Conservation (phyloP, 2,888 invertebrate genomes). For the Drosophila meridiana region DNA sequence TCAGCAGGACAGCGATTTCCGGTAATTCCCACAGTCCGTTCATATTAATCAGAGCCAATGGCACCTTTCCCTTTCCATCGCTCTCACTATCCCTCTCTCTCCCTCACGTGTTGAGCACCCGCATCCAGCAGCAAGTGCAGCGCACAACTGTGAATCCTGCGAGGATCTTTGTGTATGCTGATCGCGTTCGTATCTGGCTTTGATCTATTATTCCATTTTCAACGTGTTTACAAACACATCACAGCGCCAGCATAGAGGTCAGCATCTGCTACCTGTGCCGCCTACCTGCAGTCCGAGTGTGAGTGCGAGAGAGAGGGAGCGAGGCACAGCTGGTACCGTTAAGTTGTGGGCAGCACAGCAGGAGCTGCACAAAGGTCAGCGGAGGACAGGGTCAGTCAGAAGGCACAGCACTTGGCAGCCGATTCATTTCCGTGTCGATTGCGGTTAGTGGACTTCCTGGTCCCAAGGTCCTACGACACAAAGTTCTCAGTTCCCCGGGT, state of each 20-base stretch:
- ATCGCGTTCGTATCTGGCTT: conserved; percentile 64
- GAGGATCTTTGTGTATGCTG: conserved; percentile 50
- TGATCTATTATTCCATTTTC: conserved; percentile 78
- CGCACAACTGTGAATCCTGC: conserved; percentile 21
- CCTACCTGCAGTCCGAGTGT: conserved; percentile 20
- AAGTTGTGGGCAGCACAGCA: conserved; percentile 58
- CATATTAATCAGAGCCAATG: conserved; percentile 32
- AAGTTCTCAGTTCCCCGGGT: conserved; percentile 1
- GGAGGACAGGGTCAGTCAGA: conserved; percentile 16
- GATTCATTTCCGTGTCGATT: conserved; percentile 69
- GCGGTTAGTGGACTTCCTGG: conserved; percentile 77
- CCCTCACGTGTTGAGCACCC: conserved; percentile 20
- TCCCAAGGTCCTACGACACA: conserved; percentile 2
- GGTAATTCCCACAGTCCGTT: conserved; percentile 66
- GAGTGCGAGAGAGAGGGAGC: neutral
- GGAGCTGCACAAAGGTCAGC: conserved; percentile 18
- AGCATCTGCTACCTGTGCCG: conserved; percentile 18
- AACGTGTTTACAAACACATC: conserved; percentile 77
- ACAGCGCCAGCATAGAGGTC: conserved; percentile 50
- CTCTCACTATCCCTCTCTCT: neutral
- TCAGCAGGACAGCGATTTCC: conserved; percentile 61
- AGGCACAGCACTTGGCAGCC: conserved; percentile 68
- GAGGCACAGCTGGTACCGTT: conserved; percentile 72
- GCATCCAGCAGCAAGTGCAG: conserved; percentile 60
- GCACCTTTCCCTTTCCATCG: conserved; percentile 6